A percentile compares a stretch with the other conserved stretches of the same genome.
phyloP scores from a whole-genome alignment of 2,797 vertebrate genomes.

The Gadopsis bispinosus region DNA sequence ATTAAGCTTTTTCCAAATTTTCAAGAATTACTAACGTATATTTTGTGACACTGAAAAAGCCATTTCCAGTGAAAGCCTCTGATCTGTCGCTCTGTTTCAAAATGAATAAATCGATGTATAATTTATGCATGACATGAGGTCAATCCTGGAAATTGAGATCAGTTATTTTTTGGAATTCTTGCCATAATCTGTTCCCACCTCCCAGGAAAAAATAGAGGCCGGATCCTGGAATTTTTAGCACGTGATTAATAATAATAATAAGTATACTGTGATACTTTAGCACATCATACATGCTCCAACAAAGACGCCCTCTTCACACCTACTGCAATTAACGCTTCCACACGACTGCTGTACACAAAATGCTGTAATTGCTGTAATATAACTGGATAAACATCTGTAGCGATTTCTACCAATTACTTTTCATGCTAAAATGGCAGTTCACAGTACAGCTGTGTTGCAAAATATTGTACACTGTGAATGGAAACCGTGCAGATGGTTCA shows the following conservation, averaged over 20 bases:
- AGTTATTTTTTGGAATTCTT: background rate
- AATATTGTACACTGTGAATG: background rate
- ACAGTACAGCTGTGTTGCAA: background rate
- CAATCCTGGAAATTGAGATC: background rate
- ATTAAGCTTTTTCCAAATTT: too few species aligned
- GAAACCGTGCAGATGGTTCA: background rate
- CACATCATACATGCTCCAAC: background rate
- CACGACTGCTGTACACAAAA: background rate
- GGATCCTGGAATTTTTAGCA: background rate
- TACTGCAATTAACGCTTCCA: background rate
- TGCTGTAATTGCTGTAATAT: background rate
- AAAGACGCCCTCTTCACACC: background rate
- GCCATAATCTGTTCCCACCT: background rate
- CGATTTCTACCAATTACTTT: background rate
- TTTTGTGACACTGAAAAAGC: background rate
- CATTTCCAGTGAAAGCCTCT: background rate
- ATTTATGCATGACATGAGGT: conserved; percentile 3
- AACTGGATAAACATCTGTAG: background rate
- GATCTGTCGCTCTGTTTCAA: background rate
- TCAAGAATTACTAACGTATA: background rate
- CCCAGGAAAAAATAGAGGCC: background rate
- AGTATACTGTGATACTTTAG: background rate
- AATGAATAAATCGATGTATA: conserved; percentile 2
- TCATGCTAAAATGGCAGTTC: background rate
- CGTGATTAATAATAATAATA: too few species aligned